These are phyloP conservation scores for Schizopygopsis pylzovi DNA, from an alignment of 2,797 vertebrate species.

Conservation along the genomic window DNA sequence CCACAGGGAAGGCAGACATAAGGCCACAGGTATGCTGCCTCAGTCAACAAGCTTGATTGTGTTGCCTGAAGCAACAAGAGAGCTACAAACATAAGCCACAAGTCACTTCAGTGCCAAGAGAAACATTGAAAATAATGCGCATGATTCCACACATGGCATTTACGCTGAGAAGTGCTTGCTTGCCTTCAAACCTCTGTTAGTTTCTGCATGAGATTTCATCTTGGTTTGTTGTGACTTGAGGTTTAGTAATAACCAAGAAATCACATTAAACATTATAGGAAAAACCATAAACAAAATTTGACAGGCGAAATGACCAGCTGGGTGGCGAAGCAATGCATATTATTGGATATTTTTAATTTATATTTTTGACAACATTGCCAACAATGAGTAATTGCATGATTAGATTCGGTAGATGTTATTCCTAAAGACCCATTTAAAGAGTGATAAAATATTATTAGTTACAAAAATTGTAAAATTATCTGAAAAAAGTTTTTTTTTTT, in stretches of 20 bases:
- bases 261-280: neutral
- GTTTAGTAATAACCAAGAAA: neutral
- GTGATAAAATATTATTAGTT: neutral
- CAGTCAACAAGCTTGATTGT: slow-evolving; percentile 49
- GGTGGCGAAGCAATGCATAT: neutral
- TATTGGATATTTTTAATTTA: too few relatives aligned
- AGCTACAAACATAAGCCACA: slow-evolving; percentile 31
- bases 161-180: neutral
- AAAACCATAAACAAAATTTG: neutral
- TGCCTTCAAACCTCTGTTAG: neutral
- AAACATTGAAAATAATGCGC: slow-evolving; percentile 35
- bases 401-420: neutral
- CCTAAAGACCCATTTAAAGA: neutral
- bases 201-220: slow-evolving; percentile 11
- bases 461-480: neutral
- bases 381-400: neutral
- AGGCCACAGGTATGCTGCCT: slow-evolving; percentile 38
- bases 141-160: slow-evolving; percentile 20
- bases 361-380: neutral
- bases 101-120: slow-evolving; percentile 21
- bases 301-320: slow-evolving; percentile 10
- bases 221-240: slow-evolving; percentile 3
- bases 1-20: slow-evolving; percentile 37
- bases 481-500: neutral
- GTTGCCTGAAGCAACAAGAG: slow-evolving; percentile 29